phyloP scores from a whole-genome alignment of 2,113 vertebrate species.

The Mormyrus iriodes region DNA sequence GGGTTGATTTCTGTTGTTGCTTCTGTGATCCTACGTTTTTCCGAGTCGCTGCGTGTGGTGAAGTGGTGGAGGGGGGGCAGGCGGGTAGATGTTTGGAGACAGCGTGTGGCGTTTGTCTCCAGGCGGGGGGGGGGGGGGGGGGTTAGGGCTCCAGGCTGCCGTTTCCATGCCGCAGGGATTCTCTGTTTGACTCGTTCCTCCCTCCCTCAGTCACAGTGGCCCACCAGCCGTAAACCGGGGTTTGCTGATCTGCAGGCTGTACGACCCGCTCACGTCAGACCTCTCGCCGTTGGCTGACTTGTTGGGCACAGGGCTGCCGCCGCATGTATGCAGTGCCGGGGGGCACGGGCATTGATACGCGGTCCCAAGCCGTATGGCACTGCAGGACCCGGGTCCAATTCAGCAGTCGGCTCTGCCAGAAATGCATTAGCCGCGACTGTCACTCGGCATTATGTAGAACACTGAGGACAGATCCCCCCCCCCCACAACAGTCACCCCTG shows the following conservation, averaged over 20 bases:
- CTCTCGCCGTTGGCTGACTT: background rate
- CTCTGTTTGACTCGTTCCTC: background rate
- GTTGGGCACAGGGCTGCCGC: background rate
- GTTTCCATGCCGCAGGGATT: background rate
- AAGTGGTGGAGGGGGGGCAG: background rate
- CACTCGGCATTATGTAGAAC: conserved; percentile 8
- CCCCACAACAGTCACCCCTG: background rate
- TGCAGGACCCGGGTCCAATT: background rate
- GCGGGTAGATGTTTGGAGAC: background rate
- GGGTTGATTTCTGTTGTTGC: background rate
- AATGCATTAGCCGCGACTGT: background rate
- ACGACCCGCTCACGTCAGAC: background rate
- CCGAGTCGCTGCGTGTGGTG: background rate
- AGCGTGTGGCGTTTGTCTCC: background rate
- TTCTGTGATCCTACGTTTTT: background rate
- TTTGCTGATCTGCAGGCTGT: background rate
- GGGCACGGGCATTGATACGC: background rate
- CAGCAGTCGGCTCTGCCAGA: background rate
- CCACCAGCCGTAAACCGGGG: background rate
- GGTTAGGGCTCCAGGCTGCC: background rate
- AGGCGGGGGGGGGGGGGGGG: background rate
- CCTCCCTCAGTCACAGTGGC: background rate
- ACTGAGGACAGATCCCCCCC: background rate
- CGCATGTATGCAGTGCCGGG: background rate
- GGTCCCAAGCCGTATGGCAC: background rate